These are phyloP conservation scores for Cygnus buccinator DNA, from an alignment of 2,113 vertebrate species.

Conservation along the genomic window DNA sequence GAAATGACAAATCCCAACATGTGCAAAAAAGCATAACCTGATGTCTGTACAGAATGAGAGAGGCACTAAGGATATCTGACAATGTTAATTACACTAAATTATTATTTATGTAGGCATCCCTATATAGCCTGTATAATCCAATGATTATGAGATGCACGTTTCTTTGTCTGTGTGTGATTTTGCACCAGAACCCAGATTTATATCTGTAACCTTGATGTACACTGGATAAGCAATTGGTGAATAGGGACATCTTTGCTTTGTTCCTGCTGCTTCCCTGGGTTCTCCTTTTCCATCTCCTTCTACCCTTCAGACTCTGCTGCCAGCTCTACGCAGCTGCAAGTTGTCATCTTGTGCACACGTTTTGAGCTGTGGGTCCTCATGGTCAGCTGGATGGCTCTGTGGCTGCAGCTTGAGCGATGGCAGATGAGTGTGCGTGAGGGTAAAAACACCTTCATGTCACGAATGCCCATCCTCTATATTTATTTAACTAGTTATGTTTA, in stretches of 20 bases:
- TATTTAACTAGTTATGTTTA: background rate
- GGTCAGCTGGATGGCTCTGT: background rate
- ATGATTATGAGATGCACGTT: background rate
- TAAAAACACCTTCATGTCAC: background rate
- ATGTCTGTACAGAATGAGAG: background rate
- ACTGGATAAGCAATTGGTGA: background rate
- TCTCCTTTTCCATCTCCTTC: background rate
- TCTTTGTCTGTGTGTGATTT: background rate
- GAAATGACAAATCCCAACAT: background rate
- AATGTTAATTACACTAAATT: background rate
- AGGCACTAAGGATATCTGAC: background rate
- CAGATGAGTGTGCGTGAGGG: background rate
- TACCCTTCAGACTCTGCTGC: background rate
- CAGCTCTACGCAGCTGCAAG: background rate
- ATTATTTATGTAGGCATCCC: background rate
- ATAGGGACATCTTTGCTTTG: background rate
- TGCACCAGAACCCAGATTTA: background rate
- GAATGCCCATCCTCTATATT: background rate
- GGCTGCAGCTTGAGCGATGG: background rate
- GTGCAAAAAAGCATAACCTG: background rate
- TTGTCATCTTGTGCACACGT: background rate
- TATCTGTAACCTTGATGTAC: accelerated
- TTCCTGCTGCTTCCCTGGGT: background rate
- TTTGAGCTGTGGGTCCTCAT: background rate
- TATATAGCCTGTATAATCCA: background rate